Base-by-base conservation (phyloP, 1,140 invertebrate genomes). In the Orius insidiosus region DNA sequence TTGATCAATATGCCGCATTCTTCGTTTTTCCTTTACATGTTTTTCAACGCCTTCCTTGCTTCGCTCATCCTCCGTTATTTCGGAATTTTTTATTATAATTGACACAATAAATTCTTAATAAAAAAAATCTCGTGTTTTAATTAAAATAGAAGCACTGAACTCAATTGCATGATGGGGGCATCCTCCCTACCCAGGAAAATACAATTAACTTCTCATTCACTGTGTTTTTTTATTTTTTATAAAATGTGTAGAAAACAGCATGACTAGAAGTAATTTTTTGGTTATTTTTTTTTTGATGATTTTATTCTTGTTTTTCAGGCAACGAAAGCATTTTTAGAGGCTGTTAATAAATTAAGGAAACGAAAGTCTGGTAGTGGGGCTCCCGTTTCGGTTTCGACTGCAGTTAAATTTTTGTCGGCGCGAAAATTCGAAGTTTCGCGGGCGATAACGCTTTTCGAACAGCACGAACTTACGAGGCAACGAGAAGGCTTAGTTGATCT, bases 361-460 rank as follows among this genome's bases (percentile, higher is more conserved):
- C 59, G 67, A 48, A 63, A 74, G 58, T 60, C 72, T 30, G 41
- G 41, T n/a, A n/a, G 8, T 32, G 60, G 63, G 66, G 54, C 63
- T 67, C 51, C 66, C 74, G 38, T 69, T 85, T 9, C 75, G 76
- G 36, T 78, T 78, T 68, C 76, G 77, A 85, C 83, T 5, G 92
- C 89, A n/a, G 74, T 95, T 40, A 92, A 93, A 64, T 97, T 96
- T 68, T 67, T 96, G 53, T 78, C 87, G 56, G 92, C 92, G 43
- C 74, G 92, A 36, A 97, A 96, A 67, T 97, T 95, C 63, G 89
- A 96, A 63, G 79, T 94, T 18, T 65, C 74, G 13, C 72, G 90
- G 56, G 89, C 92, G 11, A 68, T 94, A 15, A 75, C 81, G 11
- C 66, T 97, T 6, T 94, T 87, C 62, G 75, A 88, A 56, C 80